Evolutionary conservation across 1,140 invertebrate genomes (phyloP).

Genomic region (Aphelenchoides fujianensis): DNA sequence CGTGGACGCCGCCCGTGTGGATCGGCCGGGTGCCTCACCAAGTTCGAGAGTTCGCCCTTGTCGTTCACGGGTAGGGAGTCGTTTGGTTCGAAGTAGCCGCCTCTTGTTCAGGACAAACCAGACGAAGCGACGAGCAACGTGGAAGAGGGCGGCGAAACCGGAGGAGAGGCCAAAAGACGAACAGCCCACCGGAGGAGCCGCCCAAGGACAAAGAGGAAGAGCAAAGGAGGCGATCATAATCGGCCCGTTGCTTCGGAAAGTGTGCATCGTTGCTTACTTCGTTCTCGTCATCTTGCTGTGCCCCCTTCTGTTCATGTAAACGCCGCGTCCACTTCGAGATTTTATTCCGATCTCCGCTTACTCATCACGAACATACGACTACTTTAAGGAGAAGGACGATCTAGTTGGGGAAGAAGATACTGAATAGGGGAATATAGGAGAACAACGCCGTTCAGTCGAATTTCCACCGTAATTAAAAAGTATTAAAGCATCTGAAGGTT

Average conservation of each 20-base stretch:
- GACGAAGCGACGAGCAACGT: neutral
- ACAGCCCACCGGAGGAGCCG: neutral
- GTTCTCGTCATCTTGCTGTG: neutral
- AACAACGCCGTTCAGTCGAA: neutral
- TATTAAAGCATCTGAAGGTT: too few species aligned
- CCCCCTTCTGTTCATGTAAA: neutral
- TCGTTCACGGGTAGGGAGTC: neutral
- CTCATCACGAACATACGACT: too few species aligned
- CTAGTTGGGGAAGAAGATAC: neutral
- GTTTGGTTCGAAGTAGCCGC: neutral
- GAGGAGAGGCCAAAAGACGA: neutral
- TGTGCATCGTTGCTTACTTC: conserved; percentile 4
- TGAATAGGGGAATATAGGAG: neutral
- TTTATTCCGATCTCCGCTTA: too few species aligned
- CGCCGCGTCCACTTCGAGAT: too few species aligned
- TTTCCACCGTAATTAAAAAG: neutral
- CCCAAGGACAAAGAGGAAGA: neutral
- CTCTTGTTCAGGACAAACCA: neutral
- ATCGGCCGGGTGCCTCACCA: neutral
- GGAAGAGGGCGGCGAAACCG: neutral
- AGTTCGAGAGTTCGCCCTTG: neutral
- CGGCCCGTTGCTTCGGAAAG: neutral
- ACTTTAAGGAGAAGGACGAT: neutral
- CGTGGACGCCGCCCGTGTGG: neutral
- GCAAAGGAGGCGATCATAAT: neutral